phyloP scores from a whole-genome alignment of 1,140 invertebrate genomes.

The Periplaneta americana region DNA sequence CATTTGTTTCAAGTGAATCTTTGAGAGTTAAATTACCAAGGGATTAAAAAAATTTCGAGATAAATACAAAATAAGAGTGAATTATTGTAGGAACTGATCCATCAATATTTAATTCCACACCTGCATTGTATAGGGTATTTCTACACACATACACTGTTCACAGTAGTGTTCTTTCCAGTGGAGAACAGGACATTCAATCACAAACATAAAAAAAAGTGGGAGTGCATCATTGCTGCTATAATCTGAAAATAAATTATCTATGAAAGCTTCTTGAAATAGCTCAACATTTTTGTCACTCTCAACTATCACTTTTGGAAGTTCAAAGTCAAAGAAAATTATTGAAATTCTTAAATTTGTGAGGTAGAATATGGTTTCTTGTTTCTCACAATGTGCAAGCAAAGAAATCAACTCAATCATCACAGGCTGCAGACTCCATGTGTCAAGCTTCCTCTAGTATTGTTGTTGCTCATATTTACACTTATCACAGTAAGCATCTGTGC shows the following conservation, averaged over 20 bases:
- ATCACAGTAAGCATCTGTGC: constrained; percentile 16
- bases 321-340: background rate
- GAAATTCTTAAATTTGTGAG: background rate
- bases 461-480: constrained; percentile 8
- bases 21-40: background rate
- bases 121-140: background rate
- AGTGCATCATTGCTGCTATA: background rate
- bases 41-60: background rate
- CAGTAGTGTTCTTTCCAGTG: background rate
- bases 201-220: background rate
- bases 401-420: background rate
- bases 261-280: background rate
- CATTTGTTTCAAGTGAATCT: background rate
- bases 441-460: background rate
- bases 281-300: background rate
- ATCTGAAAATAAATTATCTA: background rate
- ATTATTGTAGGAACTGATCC: constrained; percentile 9
- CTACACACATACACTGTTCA: background rate
- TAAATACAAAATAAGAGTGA: constrained; percentile 3
- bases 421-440: background rate
- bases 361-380: constrained; percentile 9
- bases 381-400: background rate
- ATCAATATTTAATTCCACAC: background rate
- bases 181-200: background rate
- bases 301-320: background rate